Evolutionary conservation across 2,797 vertebrate species (phyloP).

Genomic region (Rhinichthys osculus): DNA sequence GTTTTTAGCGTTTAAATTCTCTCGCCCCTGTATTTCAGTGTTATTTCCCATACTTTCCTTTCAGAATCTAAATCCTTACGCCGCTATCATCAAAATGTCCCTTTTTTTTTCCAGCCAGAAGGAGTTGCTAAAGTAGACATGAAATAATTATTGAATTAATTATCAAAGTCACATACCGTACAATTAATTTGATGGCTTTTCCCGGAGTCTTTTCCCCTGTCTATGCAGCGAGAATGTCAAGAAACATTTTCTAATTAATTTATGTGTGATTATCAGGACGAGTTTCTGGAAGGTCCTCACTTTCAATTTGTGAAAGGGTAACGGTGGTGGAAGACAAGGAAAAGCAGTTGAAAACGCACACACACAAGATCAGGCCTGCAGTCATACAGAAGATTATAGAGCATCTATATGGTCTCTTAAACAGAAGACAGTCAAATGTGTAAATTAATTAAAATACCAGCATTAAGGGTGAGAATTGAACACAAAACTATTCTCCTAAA

Average conservation of each 20-base stretch:
- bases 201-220: constrained; percentile 77
- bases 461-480: constrained; percentile 4
- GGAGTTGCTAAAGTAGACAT: constrained; percentile 82
- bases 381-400: constrained; percentile 39
- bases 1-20: constrained; percentile 5
- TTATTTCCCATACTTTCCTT: constrained; percentile 35
- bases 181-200: constrained; percentile 86
- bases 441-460: constrained; percentile 21
- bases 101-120: constrained; percentile 75
- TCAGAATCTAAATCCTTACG: constrained; percentile 63
- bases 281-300: constrained; percentile 84
- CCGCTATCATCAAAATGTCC: constrained; percentile 77
- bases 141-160: constrained; percentile 88
- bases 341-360: constrained; percentile 54
- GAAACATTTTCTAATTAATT: constrained; percentile 89
- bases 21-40: constrained; percentile 3
- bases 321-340: constrained; percentile 63
- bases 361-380: constrained; percentile 33
- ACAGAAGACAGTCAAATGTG: constrained; percentile 15
- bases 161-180: constrained; percentile 84
- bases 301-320: constrained; percentile 84
- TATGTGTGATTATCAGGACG: constrained; percentile 84
- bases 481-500: constrained; percentile 1
- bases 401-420: constrained; percentile 29
- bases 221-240: constrained; percentile 82